Conservation (phyloP, 2,113 vertebrate genomes). For the Hiodon alosoides region DNA sequence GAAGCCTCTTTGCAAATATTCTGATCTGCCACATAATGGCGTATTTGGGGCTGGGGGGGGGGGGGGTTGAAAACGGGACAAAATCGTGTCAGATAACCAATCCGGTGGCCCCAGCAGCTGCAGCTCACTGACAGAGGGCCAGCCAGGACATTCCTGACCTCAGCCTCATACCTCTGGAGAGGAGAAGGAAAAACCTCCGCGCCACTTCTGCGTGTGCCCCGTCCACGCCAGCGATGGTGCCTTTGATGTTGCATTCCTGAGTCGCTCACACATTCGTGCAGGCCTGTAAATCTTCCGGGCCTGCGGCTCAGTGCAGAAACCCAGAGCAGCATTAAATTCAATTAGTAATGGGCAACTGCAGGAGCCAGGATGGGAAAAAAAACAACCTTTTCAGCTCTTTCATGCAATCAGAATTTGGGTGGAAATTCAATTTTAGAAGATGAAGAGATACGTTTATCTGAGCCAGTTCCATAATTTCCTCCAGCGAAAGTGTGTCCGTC, state of each 20-base stretch:
- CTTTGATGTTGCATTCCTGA: constrained; percentile 28
- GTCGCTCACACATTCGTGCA: constrained; percentile 12
- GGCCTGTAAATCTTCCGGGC: not conserved
- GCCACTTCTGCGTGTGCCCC: constrained; percentile 4
- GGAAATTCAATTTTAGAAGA: constrained; percentile 22
- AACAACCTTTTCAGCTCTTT: constrained; percentile 15
- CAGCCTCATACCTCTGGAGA: constrained; percentile 4
- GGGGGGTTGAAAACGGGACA: constrained; percentile 29
- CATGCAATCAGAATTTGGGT: constrained; percentile 21
- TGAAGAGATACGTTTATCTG: constrained; percentile 15
- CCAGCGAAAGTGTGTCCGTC: not conserved
- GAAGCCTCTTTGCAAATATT: too few relatives aligned
- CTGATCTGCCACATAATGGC: too few relatives aligned
- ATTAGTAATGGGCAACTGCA: constrained; percentile 30
- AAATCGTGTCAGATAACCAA: constrained; percentile 31
- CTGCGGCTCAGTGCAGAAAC: constrained; percentile 6
- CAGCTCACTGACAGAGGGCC: constrained; percentile 25
- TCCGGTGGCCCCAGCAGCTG: constrained; percentile 33
- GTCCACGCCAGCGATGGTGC: not conserved
- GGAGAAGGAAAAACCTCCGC: not conserved
- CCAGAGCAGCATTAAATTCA: constrained; percentile 21
- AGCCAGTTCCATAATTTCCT: not conserved
- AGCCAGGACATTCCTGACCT: constrained; percentile 25
- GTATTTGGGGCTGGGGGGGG: not conserved
- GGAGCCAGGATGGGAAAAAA: constrained; percentile 5